phyloP scores from a whole-genome alignment of 2,797 vertebrate species.

The Esox lucius region DNA sequence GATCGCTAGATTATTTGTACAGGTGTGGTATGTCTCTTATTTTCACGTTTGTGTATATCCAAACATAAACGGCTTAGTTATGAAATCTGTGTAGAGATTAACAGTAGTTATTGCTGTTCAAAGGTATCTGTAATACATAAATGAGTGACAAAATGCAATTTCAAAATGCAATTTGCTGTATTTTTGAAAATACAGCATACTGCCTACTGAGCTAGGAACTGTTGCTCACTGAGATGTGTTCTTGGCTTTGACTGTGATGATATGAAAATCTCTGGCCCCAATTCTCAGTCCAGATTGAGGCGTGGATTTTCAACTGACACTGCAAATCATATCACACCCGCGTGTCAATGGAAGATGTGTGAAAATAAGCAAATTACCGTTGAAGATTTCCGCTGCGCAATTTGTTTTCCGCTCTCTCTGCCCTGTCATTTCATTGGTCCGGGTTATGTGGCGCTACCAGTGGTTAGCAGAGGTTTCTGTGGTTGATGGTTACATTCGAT shows the following conservation, averaged over 20 bases:
- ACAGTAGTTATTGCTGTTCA: neutral
- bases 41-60: neutral
- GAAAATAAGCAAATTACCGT: neutral
- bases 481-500: neutral
- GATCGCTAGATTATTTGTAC: too few species aligned
- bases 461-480: neutral
- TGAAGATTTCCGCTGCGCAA: neutral
- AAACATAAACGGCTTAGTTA: neutral
- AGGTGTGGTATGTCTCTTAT: too few species aligned
- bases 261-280: neutral
- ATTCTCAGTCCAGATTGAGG: neutral
- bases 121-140: neutral
- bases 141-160: neutral
- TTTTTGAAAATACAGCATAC: neutral
- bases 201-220: neutral
- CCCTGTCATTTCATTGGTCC: neutral
- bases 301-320: neutral
- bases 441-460: neutral
- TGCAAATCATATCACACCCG: conserved; percentile 1
- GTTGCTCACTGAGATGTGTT: neutral
- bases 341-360: neutral
- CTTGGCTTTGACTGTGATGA: neutral
- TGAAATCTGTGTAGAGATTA: neutral
- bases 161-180: neutral
- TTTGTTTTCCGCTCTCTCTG: neutral